Evolutionary conservation across 2,888 invertebrate species (phyloP), one percentile per base, ranked within the genome.

Genomic region (Aleiodes testaceus): DNA sequence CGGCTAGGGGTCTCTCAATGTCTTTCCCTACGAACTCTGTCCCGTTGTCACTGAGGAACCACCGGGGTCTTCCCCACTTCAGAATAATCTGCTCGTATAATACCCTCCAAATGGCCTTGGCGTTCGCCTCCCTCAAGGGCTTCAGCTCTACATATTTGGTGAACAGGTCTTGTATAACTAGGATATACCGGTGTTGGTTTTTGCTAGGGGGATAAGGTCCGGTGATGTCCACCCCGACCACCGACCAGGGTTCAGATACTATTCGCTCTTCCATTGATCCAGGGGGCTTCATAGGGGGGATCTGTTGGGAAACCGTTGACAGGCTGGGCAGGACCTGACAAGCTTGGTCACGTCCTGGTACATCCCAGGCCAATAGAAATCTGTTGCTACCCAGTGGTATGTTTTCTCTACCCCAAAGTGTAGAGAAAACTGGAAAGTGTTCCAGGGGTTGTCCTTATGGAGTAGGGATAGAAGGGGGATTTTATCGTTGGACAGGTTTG

Each of bases 51-150:
- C n/a, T n/a, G n/a, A n/a, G n/a, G n/a, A n/a, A n/a, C n/a, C n/a
- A n/a, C n/a, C n/a, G n/a, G n/a, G n/a, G n/a, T n/a, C n/a, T n/a
- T n/a, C n/a, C n/a, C n/a, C n/a, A n/a, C n/a, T n/a, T n/a, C n/a
- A n/a, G n/a, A n/a, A n/a, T n/a, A n/a, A n/a, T n/a, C n/a, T n/a
- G n/a, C n/a, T n/a, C n/a, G n/a, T n/a, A n/a, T n/a, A n/a, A n/a
- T n/a, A n/a, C n/a, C n/a, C n/a, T 50, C 2, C 49, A 36, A 11
- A 78, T 75, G 2, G n/a, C 5, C n/a, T 65, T 55, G 4, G 74
- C 74, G 2, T 71, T 77, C 6, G 77, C 75, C 12, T 44, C 55
- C 9, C 72, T 47, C 0, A 79, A 44, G 1, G 76, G n/a, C n/a
- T n/a, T n/a, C n/a, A n/a, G n/a, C n/a, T n/a, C n/a, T n/a, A n/a